phyloP scores from a whole-genome alignment of 2,113 vertebrate species.

The Cephalopterus ornatus region DNA sequence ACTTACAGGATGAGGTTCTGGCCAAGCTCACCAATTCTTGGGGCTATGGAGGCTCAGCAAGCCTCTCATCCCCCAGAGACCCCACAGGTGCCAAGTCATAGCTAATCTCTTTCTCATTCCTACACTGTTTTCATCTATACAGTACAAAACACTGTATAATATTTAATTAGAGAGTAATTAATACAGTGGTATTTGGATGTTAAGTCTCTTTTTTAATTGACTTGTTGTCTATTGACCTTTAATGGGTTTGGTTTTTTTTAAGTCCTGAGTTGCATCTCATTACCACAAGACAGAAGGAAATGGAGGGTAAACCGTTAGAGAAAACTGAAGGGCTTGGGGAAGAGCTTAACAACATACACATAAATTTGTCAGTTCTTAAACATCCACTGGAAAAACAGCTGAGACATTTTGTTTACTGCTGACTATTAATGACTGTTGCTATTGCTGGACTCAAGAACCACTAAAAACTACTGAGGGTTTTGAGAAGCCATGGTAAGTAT shows the following conservation, averaged over 20 bases:
- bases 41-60: not conserved
- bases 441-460: not conserved
- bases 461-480: not conserved
- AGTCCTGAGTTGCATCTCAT: not conserved
- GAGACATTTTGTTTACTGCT: not conserved
- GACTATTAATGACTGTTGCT: not conserved
- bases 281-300: not conserved
- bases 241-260: not conserved
- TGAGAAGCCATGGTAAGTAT: not conserved
- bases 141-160: not conserved
- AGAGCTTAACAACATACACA: not conserved
- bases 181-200: not conserved
- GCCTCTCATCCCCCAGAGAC: not conserved
- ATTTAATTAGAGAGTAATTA: not conserved
- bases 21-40: not conserved
- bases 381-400: not conserved
- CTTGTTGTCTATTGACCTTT: not conserved
- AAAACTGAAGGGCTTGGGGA: not conserved
- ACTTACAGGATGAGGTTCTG: not conserved
- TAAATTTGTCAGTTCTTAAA: not conserved
- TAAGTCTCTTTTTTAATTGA: not conserved
- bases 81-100: rapidly evolving
- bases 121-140: not conserved
- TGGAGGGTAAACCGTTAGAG: not conserved
- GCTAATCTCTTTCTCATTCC: not conserved